Percentiles rank a stretch among this genome's conserved stretches.
Conservation (phyloP, 1,140 invertebrate genomes). For the Oedothorax gibbosus region DNA sequence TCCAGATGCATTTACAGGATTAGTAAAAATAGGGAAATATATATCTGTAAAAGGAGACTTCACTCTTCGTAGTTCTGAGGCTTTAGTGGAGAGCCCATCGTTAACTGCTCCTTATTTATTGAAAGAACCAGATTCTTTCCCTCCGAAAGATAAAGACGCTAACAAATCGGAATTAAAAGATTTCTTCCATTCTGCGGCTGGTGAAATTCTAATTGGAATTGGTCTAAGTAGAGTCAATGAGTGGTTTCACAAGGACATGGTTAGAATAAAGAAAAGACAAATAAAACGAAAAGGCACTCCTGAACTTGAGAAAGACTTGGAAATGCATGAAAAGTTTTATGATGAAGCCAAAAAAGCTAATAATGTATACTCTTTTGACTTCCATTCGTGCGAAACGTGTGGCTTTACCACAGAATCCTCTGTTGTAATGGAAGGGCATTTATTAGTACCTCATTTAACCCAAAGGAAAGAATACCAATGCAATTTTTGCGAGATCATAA, state of each 20-base stretch:
- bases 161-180: constrained; percentile 39
- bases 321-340: constrained; percentile 86
- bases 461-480: constrained; percentile 77
- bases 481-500: constrained; percentile 87
- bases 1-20: constrained; percentile 57
- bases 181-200: constrained; percentile 87
- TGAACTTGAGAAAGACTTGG: constrained; percentile 83
- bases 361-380: constrained; percentile 81
- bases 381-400: constrained; percentile 90
- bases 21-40: constrained; percentile 59
- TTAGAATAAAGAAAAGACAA: constrained; percentile 88
- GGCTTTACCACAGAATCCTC: constrained; percentile 92
- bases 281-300: constrained; percentile 72
- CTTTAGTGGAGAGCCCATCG: constrained; percentile 64
- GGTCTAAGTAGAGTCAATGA: constrained; percentile 92
- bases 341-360: constrained; percentile 72
- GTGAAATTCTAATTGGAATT: constrained; percentile 93
- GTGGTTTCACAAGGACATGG: constrained; percentile 89
- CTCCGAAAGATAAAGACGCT: constrained; percentile 53
- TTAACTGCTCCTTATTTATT: constrained; percentile 64
- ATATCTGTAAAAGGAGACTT: constrained; percentile 62
- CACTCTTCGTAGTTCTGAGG: constrained; percentile 60
- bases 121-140: constrained; percentile 61
- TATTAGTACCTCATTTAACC: constrained; percentile 92
- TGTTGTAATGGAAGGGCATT: constrained; percentile 87